phyloP scores from a whole-genome alignment of 2,113 vertebrate genomes.

The Strix aluco region DNA sequence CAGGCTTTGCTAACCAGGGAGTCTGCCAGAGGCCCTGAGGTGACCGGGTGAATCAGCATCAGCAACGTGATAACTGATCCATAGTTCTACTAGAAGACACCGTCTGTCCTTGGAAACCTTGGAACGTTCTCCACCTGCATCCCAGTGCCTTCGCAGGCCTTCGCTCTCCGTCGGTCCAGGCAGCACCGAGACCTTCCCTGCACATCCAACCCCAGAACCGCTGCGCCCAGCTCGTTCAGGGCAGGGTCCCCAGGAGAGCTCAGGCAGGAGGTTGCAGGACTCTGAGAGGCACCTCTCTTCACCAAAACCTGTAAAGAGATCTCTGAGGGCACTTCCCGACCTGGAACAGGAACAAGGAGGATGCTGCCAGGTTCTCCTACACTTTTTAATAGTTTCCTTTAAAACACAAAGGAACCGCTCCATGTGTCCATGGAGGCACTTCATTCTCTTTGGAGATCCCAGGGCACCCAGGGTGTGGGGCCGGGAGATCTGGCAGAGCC shows the following conservation, averaged over 20 bases:
- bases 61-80: background rate
- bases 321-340: accelerated
- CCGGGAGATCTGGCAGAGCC: too few species aligned
- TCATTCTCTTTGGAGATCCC: accelerated
- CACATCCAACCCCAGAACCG: accelerated
- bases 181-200: background rate
- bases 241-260: too few species aligned
- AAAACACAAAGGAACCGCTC: accelerated
- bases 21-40: background rate
- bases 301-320: accelerated
- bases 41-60: background rate
- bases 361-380: background rate
- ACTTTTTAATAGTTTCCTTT: background rate
- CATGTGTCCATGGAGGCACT: background rate
- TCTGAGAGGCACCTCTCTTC: background rate
- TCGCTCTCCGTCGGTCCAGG: accelerated
- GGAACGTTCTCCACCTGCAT: too few species aligned
- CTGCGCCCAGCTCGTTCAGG: accelerated
- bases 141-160: accelerated
- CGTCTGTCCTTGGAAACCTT: background rate
- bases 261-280: accelerated
- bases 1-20: background rate
- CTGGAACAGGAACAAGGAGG: accelerated
- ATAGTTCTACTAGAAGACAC: background rate
- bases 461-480: background rate